These are phyloP conservation scores for Tamias sibiricus DNA, from an alignment of 2,113 vertebrate species.

Conservation along the genomic window DNA sequence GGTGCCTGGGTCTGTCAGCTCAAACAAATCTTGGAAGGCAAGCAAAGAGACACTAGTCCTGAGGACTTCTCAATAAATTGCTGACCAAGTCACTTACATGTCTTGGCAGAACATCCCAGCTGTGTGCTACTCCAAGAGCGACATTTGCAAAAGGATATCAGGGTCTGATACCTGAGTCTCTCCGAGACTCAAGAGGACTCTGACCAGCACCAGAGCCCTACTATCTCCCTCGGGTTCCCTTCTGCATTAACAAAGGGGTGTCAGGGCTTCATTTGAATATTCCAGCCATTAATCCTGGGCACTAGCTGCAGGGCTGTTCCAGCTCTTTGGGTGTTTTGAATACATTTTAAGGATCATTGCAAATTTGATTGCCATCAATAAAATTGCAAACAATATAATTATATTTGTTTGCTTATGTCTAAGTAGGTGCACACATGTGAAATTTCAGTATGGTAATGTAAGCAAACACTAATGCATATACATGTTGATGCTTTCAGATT, in stretches of 20 bases:
- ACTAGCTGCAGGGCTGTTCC: slow-evolving; percentile 80
- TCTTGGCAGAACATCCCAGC: background rate
- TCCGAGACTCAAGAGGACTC: background rate
- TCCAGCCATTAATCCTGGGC: slow-evolving; percentile 84
- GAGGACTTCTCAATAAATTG: background rate
- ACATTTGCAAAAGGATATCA: background rate
- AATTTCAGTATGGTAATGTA: background rate
- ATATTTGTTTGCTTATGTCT: slow-evolving; percentile 86
- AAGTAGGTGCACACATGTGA: slow-evolving; percentile 72
- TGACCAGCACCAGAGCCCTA: background rate
- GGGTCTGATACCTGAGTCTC: no score
- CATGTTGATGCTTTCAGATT: slow-evolving; percentile 29
- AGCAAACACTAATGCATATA: slow-evolving; percentile 58
- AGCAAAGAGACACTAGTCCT: background rate
- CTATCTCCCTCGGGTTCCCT: slow-evolving; percentile 57
- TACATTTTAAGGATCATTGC: slow-evolving; percentile 90
- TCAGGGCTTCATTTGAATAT: slow-evolving; percentile 83
- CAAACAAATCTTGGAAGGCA: accelerated
- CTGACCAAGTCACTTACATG: background rate
- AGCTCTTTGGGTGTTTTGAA: slow-evolving; percentile 89
- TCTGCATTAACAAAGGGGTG: slow-evolving; percentile 82
- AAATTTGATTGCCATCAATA: slow-evolving; percentile 89
- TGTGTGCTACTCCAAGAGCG: background rate
- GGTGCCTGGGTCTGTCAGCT: accelerated
- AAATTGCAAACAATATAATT: slow-evolving; percentile 88